These are phyloP conservation scores for Passer domesticus DNA, from an alignment of 2,113 vertebrate species.

Conservation along the genomic window DNA sequence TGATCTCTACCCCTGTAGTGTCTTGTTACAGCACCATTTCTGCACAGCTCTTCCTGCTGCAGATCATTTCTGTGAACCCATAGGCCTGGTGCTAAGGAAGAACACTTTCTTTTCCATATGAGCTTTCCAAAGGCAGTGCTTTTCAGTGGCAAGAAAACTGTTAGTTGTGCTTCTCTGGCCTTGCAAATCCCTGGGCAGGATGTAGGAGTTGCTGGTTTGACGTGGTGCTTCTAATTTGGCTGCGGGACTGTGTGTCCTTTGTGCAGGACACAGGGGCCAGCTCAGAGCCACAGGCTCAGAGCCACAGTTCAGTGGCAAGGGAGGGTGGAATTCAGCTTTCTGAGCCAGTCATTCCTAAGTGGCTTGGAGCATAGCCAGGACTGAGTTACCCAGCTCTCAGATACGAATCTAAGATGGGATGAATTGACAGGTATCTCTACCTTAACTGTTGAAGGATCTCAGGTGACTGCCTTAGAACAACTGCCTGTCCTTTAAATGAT, in stretches of 20 bases:
- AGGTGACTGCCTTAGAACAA: background rate
- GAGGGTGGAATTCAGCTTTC: background rate
- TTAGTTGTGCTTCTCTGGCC: background rate
- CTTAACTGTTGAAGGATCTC: background rate
- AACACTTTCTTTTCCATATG: background rate
- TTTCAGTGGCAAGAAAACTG: background rate
- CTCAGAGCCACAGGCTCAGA: background rate
- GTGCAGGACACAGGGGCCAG: background rate
- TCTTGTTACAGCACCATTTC: background rate
- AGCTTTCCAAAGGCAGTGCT: background rate
- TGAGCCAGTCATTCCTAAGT: background rate
- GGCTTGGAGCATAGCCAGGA: background rate
- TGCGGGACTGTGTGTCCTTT: background rate
- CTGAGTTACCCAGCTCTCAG: background rate
- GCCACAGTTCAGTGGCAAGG: background rate
- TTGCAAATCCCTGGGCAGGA: background rate
- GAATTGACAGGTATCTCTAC: background rate
- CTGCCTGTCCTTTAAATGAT: background rate
- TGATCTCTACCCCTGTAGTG: background rate
- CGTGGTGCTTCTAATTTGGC: background rate
- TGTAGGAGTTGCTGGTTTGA: background rate
- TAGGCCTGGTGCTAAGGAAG: background rate
- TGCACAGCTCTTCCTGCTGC: background rate
- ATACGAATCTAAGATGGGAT: background rate
- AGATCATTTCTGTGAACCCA: background rate